A percentile compares a stretch with the other conserved stretches of the same genome.
phyloP scores from a whole-genome alignment of 2,797 vertebrate genomes.

The Sebastiscus albofasciatus region DNA sequence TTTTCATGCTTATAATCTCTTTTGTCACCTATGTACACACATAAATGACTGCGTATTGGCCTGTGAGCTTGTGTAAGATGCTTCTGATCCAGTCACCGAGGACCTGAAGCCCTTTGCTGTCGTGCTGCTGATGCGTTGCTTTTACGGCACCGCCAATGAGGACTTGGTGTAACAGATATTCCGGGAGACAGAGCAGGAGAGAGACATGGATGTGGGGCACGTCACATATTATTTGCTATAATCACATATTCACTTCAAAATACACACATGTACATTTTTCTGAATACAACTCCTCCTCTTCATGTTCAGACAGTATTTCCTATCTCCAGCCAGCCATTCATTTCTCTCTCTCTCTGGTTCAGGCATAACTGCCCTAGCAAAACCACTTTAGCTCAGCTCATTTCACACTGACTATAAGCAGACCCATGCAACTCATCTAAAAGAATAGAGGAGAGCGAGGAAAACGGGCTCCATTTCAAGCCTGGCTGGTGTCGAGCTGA shows the following conservation, averaged over 20 bases:
- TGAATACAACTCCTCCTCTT: slow-evolving; percentile 17
- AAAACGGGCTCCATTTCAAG: slow-evolving; percentile 70
- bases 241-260: slow-evolving; percentile 34
- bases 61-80: background rate
- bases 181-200: background rate
- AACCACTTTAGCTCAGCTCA: slow-evolving; percentile 67
- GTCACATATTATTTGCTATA: slow-evolving; percentile 19
- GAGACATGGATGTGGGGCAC: background rate
- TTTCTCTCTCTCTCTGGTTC: slow-evolving; percentile 49
- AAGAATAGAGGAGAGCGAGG: slow-evolving; percentile 54
- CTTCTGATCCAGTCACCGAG: background rate
- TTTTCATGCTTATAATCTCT: background rate
- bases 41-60: background rate
- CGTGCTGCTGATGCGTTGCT: background rate
- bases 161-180: background rate
- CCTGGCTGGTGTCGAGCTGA: slow-evolving; percentile 53
- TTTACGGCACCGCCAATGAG: background rate
- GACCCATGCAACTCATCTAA: slow-evolving; percentile 55
- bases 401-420: slow-evolving; percentile 63
- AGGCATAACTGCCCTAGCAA: slow-evolving; percentile 48
- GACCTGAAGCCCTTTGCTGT: background rate
- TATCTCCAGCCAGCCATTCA: slow-evolving; percentile 44
- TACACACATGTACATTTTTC: background rate
- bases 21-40: background rate
- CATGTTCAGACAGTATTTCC: slow-evolving; percentile 42